phyloP scores from a whole-genome alignment of 2,888 invertebrate species.

The Meta bourneti region DNA sequence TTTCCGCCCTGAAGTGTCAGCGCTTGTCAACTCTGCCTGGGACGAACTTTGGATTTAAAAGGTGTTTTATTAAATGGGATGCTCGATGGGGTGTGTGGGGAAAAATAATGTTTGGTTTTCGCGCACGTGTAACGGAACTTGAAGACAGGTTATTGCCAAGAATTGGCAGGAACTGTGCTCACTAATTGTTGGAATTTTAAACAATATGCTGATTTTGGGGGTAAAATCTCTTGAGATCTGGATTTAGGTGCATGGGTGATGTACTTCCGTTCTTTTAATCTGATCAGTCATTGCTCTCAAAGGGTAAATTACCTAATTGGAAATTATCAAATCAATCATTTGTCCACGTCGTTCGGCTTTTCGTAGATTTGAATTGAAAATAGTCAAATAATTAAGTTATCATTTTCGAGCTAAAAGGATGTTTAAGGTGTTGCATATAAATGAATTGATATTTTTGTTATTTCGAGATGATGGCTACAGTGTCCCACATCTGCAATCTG shows the following conservation, averaged over 20 bases:
- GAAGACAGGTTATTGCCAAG: background rate
- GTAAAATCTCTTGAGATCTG: background rate
- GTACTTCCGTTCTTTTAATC: background rate
- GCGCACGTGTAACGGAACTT: background rate
- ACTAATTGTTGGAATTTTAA: background rate
- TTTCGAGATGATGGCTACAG: too few species aligned
- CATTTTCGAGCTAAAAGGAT: too few species aligned
- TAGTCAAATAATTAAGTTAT: too few species aligned
- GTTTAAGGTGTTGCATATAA: too few species aligned
- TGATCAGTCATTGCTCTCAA: too few species aligned
- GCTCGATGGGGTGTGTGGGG: background rate
- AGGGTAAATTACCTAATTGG: too few species aligned
- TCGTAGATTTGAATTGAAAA: too few species aligned
- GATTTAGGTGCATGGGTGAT: background rate
- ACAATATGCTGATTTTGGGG: background rate
- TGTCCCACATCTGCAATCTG: too few species aligned
- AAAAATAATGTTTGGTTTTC: background rate
- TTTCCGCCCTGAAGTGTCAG: background rate
- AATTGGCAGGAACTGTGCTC: background rate
- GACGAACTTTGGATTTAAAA: conserved; percentile 12
- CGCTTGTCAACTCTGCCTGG: conserved; percentile 10
- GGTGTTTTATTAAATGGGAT: background rate
- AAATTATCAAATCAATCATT: too few species aligned
- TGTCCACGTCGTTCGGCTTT: too few species aligned
- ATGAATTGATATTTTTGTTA: too few species aligned